A percentile compares a stretch with the other conserved stretches of the same genome.
phyloP scores from a whole-genome alignment of 2,113 vertebrate species.

The Crotalus helleri region DNA sequence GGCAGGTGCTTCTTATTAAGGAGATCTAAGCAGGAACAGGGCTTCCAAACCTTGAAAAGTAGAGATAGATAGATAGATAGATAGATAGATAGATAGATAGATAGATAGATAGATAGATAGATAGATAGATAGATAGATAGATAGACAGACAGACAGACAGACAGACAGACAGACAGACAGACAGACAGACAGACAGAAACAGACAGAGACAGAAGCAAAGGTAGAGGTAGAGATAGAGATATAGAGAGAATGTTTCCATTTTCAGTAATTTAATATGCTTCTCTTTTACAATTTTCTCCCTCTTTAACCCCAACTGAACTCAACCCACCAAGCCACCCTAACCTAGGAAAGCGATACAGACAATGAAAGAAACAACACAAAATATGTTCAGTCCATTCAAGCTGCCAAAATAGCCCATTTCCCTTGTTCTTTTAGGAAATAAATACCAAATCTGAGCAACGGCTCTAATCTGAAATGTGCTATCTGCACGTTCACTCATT shows the following conservation, averaged over 20 bases:
- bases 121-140: too few species aligned
- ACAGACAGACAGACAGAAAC: too few species aligned
- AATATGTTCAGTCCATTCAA: neutral
- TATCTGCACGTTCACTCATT: neutral
- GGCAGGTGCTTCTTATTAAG: neutral
- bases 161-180: too few species aligned
- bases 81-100: neutral
- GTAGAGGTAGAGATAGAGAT: neutral
- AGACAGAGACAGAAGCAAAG: too few species aligned
- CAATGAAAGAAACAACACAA: neutral
- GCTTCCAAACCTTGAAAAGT: too few species aligned
- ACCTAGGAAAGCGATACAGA: neutral
- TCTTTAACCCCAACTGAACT: neutral
- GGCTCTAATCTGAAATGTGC: slow-evolving; percentile 10
- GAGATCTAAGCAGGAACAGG: neutral
- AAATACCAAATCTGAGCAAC: neutral
- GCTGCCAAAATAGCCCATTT: neutral
- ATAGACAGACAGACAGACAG: too few species aligned
- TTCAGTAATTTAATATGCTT: neutral
- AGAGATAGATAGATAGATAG: neutral
- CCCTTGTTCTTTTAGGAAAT: neutral
- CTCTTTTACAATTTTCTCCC: neutral
- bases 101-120: too few species aligned
- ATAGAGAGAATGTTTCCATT: neutral
- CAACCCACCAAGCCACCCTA: neutral